Evolutionary conservation across 2,113 vertebrate species (phyloP), one percentile per base, ranked within the genome.

Genomic region (Hippocampus mohnikei): DNA sequence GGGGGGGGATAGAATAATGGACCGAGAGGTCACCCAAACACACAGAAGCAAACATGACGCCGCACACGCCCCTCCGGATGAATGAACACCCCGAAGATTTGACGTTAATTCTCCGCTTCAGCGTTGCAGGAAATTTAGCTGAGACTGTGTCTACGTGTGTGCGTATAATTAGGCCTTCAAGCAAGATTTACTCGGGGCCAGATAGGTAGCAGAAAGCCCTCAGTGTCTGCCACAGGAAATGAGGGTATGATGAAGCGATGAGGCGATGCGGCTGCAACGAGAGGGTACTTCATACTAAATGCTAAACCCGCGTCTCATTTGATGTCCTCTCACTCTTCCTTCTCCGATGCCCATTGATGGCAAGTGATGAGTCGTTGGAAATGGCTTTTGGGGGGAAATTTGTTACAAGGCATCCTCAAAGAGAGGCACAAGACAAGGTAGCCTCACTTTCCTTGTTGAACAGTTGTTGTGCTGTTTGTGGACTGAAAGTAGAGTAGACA

Each of bases 181-280:
- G 91, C 91, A 89, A 91, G 91, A 93, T 93, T 92, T 93, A 91
- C 89, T 86, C 83, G 84, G 81, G 79, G 84, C 79, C 33, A 86
- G 88, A 85, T 87, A 79, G 84, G 83, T 78, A 79, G 81, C 84
- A 93, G 88, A 93, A 92, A 89, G 87, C 82, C 83, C 81, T 82
- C 91, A 88, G 83, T 92, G 91, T 93, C 91, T 87, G 78, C 78
- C 77, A 72, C 79, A 86, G 84, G 88, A 86, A 85, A 88, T 85
- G 80, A 85, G 84, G 85, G 82, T 77, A 85, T 86, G 86, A 88
- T 89, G 89, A 83, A 87, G 84, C 88, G 87, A 85, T 81, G 82
- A 75, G 65, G 73, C 76, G 72, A 73, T 71, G 67, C 66, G 33
- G 70, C 69, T 76, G 83, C 76, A 82, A 69, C 78, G 76, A 83